Percentiles rank a stretch among this genome's conserved stretches.
Conservation (phyloP, 2,797 vertebrate species). For the Phaenicophaeus curvirostris region DNA sequence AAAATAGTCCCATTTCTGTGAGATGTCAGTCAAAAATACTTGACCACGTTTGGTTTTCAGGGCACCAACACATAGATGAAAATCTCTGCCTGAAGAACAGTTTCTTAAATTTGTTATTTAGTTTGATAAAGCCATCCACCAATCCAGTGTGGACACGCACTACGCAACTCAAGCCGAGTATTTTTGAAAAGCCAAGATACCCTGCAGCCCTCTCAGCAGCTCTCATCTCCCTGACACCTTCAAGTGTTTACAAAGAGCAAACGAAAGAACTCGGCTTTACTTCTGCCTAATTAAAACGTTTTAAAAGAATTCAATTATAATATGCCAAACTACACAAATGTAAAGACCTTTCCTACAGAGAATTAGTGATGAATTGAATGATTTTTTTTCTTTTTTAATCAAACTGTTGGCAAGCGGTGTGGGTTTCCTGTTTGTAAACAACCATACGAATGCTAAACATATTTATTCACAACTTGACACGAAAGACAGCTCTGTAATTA, state of each 20-base stretch:
- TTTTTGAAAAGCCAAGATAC: background rate
- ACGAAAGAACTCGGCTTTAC: conserved; percentile 50
- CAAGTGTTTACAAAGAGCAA: conserved; percentile 15
- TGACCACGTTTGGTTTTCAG: background rate
- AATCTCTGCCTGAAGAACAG: background rate
- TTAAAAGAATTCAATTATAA: conserved; percentile 75
- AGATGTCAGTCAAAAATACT: background rate
- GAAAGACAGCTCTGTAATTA: conserved; percentile 76
- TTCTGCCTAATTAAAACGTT: conserved; percentile 75
- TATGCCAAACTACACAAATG: conserved; percentile 62
- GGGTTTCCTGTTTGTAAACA: conserved; percentile 77
- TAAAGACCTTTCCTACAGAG: conserved; percentile 75
- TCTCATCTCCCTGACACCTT: background rate
- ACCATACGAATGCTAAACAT: conserved; percentile 72
- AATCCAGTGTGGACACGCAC: background rate
- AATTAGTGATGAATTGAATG: conserved; percentile 67
- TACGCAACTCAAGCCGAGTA: background rate
- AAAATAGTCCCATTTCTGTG: background rate
- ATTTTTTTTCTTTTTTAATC: conserved; percentile 69
- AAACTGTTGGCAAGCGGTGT: conserved; percentile 69
- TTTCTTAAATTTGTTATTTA: background rate
- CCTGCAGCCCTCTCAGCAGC: background rate
- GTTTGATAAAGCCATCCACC: background rate
- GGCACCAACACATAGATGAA: background rate
- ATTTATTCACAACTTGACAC: conserved; percentile 79